Percentiles rank a stretch among this genome's conserved stretches.
Evolutionary conservation across 1,140 invertebrate genomes (phyloP).

Genomic region (Brachionus sp.): DNA sequence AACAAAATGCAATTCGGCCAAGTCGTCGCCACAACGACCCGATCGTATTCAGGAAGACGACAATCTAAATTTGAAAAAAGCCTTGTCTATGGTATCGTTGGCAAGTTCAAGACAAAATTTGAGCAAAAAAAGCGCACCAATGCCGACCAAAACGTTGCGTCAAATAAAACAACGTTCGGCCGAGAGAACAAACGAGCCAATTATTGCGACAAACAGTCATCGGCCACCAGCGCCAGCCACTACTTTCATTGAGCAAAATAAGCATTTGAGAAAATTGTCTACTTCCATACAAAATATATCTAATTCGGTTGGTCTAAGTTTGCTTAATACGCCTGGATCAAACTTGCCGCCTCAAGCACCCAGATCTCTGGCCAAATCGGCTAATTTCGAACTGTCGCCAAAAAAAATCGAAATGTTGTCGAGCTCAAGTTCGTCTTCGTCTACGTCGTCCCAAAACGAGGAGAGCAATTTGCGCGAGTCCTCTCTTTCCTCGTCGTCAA

Average conservation of each 20-base stretch:
- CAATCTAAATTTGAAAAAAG: not conserved
- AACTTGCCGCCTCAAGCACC: conserved; percentile 18
- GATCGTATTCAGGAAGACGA: not conserved
- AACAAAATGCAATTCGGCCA: not conserved
- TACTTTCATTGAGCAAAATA: conserved; percentile 38
- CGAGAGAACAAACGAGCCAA: not conserved
- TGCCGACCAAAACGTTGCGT: not conserved
- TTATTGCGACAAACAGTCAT: too few relatives aligned
- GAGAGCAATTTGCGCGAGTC: not conserved
- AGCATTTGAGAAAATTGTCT: conserved; percentile 38
- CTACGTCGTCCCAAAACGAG: not conserved
- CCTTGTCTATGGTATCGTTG: conserved; percentile 9
- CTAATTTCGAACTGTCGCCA: not conserved
- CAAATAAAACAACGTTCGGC: conserved; percentile 33
- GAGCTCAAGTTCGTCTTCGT: not conserved
- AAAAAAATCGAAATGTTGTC: conserved; percentile 1
- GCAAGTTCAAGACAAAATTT: not conserved
- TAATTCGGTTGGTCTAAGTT: not conserved
- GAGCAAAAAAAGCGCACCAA: not conserved
- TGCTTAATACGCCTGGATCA: not conserved
- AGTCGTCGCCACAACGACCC: not conserved
- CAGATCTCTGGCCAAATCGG: not conserved
- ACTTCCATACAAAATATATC: conserved; percentile 38
- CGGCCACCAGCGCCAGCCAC: not conserved
- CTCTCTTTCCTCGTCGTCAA: not conserved